Conservation (phyloP, 2,113 vertebrate species). For the Ivindomyrus marchei region DNA sequence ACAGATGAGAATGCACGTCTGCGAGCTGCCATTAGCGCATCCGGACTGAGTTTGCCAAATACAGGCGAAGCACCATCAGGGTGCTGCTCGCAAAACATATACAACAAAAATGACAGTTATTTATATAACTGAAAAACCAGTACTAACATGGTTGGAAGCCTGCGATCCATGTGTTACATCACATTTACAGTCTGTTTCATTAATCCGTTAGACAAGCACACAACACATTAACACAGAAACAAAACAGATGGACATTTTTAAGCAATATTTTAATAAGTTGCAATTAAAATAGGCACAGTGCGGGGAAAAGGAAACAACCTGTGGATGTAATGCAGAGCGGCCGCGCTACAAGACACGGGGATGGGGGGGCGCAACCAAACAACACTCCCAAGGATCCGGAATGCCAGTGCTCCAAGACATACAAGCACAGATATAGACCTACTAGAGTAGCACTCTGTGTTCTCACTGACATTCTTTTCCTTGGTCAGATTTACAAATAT, state of each 20-base stretch:
- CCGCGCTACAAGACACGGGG: neutral
- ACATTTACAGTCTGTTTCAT: conserved; percentile 4
- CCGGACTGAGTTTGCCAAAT: neutral
- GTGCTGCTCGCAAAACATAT: neutral
- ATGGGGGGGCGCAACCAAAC: neutral
- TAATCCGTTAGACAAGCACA: neutral
- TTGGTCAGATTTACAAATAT: neutral
- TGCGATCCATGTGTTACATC: neutral
- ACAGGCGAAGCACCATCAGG: neutral
- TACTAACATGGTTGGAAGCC: neutral
- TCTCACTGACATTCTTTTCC: neutral
- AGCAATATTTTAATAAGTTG: neutral
- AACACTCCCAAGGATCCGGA: neutral
- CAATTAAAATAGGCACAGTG: neutral
- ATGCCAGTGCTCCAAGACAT: neutral
- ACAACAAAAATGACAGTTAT: neutral
- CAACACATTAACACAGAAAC: neutral
- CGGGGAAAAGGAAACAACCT: neutral
- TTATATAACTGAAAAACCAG: neutral
- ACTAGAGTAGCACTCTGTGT: neutral
- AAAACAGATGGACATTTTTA: conserved; percentile 14
- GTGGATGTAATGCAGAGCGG: neutral
- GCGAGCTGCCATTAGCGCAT: neutral
- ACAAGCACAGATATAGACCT: neutral
- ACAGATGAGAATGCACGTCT: neutral